A percentile compares a stretch with the other conserved stretches of the same genome.
phyloP scores from a whole-genome alignment of 2,888 invertebrate genomes.

The Sympetrum striolatum region DNA sequence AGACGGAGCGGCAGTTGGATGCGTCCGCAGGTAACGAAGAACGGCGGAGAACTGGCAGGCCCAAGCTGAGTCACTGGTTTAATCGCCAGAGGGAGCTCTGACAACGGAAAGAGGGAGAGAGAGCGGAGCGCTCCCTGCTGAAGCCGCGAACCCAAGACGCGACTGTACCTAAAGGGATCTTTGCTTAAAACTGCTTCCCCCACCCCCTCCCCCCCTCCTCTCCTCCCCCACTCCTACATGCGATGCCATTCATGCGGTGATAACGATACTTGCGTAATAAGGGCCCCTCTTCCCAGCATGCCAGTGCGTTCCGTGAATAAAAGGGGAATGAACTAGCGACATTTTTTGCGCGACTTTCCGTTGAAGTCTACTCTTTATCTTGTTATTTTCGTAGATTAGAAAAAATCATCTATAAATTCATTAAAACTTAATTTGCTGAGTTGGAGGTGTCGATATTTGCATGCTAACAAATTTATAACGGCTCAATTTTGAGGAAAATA shows the following conservation, averaged over 20 bases:
- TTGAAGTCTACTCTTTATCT: no score
- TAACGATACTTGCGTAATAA: background rate
- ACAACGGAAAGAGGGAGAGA: background rate
- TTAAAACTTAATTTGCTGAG: no score
- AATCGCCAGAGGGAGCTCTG: conserved; percentile 25
- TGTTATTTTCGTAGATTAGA: no score
- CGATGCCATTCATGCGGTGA: conserved; percentile 13
- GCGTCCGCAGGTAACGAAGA: conserved; percentile 37
- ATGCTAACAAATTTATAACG: no score
- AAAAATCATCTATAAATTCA: no score
- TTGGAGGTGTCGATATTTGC: no score
- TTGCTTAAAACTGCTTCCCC: background rate
- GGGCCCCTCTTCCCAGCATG: background rate
- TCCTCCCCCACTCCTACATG: background rate
- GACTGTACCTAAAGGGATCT: background rate
- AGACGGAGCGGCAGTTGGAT: background rate
- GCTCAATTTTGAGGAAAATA: no score
- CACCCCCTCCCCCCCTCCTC: background rate
- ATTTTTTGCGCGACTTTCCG: background rate
- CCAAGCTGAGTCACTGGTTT: conserved; percentile 25
- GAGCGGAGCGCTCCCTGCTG: background rate
- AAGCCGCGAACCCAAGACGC: background rate
- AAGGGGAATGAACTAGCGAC: background rate
- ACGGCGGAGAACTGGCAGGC: conserved; percentile 32
- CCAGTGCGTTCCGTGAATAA: background rate